Base-by-base conservation (phyloP, 1,140 invertebrate genomes). In the Epicauta chinensis region DNA sequence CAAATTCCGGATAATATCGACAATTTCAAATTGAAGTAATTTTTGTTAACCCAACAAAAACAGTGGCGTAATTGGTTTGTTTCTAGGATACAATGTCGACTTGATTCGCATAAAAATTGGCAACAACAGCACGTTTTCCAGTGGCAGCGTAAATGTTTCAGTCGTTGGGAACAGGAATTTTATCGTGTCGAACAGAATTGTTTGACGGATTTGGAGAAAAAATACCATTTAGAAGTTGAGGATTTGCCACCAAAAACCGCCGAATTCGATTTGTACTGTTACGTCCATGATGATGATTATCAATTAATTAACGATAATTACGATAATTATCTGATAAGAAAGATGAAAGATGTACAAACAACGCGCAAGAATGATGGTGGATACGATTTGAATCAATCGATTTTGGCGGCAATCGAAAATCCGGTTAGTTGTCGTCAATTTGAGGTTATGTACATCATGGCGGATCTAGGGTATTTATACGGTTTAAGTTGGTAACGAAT, bases 91-190 rank as follows among this genome's bases (percentile, higher is more conserved):
- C 13, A 30, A 16, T 14, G 50, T 32, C 7, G 56, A 59, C 35
- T 23, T 23, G 16, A 37, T 12, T 32, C 32, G 9, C 42, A 54
- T 29, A 32, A 30, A 12, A 23, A 23, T 23, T 53, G 36, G 23
- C 23, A 23, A n/a, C 45, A 57, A 35, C 44, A 51, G 37, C 60
- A 62, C 30, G 53, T 46, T 12, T 61, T 68, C 39, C 39, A 39
- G 15, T 69, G 67, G 67, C 67, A 69, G 46, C 43, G 66, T 41
- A 69, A 69, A 46, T 15, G 54, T n/a, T 68, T 63, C 51, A 65
- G 59, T 16, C 62, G 56, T 38, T 53, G 40, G 7, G 64, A 69
- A 50, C 51, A 51, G 23, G 51, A 62, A 29, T 63, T 57, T 45
- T 69, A 64, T 48, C 38, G 32, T 15, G 49, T 64, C 16, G 46